A percentile compares a stretch with the other conserved stretches of the same genome.
Evolutionary conservation across 2,888 invertebrate species (phyloP).

Genomic region (Sinodicranocentrus sp.): DNA sequence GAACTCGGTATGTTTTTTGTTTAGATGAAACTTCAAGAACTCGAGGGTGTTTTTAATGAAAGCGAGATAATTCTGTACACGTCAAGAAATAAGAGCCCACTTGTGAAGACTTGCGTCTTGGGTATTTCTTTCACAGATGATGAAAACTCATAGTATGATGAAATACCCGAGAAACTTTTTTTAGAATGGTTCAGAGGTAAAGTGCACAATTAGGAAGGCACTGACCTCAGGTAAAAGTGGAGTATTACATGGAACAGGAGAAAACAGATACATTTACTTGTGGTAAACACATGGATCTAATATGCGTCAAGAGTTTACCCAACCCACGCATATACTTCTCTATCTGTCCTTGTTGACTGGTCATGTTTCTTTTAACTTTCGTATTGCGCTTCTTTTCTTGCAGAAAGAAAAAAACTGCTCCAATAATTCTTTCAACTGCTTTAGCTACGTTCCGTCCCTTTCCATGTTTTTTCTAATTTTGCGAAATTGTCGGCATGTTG

Average conservation of each 20-base stretch:
- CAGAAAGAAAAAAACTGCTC: slow-evolving; percentile 22
- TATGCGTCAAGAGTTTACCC: background rate
- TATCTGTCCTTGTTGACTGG: background rate
- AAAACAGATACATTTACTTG: background rate
- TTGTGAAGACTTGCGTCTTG: too few relatives aligned
- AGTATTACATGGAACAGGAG: background rate
- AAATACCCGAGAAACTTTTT: too few relatives aligned
- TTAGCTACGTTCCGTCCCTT: slow-evolving; percentile 30
- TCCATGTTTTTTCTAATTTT: slow-evolving; percentile 41
- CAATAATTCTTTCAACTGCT: slow-evolving; percentile 52
- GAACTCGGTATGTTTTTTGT: too few relatives aligned
- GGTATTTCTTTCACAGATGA: too few relatives aligned
- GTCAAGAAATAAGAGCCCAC: too few relatives aligned
- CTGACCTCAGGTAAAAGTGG: slow-evolving; percentile 32
- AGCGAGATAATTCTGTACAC: too few relatives aligned
- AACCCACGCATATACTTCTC: background rate
- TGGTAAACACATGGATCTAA: background rate
- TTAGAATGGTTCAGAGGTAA: too few relatives aligned
- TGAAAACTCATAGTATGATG: too few relatives aligned
- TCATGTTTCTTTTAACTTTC: background rate
- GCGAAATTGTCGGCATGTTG: slow-evolving; percentile 22
- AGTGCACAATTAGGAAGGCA: slow-evolving; percentile 15
- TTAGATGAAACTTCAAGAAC: too few relatives aligned
- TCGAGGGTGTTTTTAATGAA: too few relatives aligned
- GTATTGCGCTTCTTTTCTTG: background rate